Percentiles rank a stretch among this genome's conserved stretches.
Evolutionary conservation across 2,797 vertebrate genomes (phyloP).

Genomic region (Pempheris klunzingeri): DNA sequence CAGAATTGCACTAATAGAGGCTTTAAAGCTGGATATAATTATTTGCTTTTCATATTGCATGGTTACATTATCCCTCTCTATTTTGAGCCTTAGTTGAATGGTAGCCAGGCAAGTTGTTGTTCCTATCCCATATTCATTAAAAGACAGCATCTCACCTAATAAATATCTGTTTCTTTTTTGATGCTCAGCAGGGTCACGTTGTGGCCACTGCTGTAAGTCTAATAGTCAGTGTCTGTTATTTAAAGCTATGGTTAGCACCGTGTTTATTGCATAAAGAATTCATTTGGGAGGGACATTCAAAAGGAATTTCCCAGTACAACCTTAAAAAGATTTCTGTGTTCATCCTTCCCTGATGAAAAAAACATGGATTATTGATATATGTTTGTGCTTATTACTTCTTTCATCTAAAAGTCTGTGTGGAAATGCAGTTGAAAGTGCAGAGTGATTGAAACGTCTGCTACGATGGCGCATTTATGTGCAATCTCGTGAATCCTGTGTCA

Average conservation of each 20-base stretch:
- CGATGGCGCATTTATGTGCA: constrained; percentile 12
- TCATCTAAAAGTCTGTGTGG: constrained; percentile 4
- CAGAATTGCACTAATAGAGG: constrained; percentile 73
- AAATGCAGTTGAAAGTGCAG: neutral
- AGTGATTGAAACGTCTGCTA: constrained; percentile 15
- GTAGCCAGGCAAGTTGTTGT: constrained; percentile 17
- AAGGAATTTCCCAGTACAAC: neutral
- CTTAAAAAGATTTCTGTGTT: neutral
- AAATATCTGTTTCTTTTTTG: constrained; percentile 43
- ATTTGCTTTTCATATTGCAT: constrained; percentile 74
- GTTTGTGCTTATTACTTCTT: neutral
- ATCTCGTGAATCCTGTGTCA: constrained; percentile 18
- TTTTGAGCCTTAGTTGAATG: constrained; percentile 55
- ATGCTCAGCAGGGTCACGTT: constrained; percentile 18
- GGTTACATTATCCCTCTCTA: constrained; percentile 67
- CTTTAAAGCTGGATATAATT: constrained; percentile 78
- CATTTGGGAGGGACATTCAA: neutral
- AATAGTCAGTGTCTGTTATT: constrained; percentile 29
- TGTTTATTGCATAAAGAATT: constrained; percentile 11
- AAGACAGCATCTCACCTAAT: constrained; percentile 36
- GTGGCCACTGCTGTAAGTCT: constrained; percentile 40
- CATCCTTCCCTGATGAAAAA: neutral
- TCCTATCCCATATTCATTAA: constrained; percentile 43
- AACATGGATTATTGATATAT: neutral
- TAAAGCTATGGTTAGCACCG: neutral